Evolutionary conservation across 2,113 vertebrate genomes (phyloP).

Genomic region (Carassius gibelio): DNA sequence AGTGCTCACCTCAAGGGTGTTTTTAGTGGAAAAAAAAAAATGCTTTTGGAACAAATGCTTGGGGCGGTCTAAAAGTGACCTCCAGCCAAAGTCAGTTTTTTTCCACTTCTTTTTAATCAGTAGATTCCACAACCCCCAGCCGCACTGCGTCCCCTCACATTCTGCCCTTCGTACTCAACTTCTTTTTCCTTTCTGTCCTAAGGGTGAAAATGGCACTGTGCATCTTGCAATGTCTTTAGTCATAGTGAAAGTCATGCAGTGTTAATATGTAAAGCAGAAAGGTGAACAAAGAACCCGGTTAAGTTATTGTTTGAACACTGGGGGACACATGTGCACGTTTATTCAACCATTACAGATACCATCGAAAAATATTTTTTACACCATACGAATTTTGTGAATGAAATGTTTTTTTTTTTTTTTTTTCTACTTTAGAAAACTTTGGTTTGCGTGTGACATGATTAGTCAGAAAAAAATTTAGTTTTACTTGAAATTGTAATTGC

Average conservation of each 20-base stretch:
- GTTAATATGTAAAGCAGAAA: constrained; percentile 21
- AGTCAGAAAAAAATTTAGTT: not conserved
- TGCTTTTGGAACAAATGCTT: constrained; percentile 57
- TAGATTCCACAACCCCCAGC: constrained; percentile 34
- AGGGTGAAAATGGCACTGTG: constrained; percentile 15
- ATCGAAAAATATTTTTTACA: not conserved
- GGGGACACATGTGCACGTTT: not conserved
- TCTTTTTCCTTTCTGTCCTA: constrained; percentile 44
- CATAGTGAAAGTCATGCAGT: constrained; percentile 34
- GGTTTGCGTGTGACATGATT: not conserved
- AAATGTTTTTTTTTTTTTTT: too few species aligned
- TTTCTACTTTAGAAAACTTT: not conserved
- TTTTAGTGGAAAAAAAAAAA: constrained; percentile 55
- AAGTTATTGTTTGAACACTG: constrained; percentile 15
- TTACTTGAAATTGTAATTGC: not conserved
- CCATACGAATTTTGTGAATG: not conserved
- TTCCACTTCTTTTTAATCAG: constrained; percentile 46
- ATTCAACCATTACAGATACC: not conserved
- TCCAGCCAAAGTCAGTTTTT: constrained; percentile 50
- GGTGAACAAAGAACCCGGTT: not conserved
- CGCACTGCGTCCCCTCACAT: constrained; percentile 19
- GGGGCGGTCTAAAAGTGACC: constrained; percentile 58
- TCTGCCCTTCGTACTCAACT: constrained; percentile 48
- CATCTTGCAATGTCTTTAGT: constrained; percentile 31
- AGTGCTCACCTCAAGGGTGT: constrained; percentile 56